Evolutionary conservation across 2,888 invertebrate genomes (phyloP), one percentile per base, ranked within the genome.

Genomic region (Crossocerus cetratus): DNA sequence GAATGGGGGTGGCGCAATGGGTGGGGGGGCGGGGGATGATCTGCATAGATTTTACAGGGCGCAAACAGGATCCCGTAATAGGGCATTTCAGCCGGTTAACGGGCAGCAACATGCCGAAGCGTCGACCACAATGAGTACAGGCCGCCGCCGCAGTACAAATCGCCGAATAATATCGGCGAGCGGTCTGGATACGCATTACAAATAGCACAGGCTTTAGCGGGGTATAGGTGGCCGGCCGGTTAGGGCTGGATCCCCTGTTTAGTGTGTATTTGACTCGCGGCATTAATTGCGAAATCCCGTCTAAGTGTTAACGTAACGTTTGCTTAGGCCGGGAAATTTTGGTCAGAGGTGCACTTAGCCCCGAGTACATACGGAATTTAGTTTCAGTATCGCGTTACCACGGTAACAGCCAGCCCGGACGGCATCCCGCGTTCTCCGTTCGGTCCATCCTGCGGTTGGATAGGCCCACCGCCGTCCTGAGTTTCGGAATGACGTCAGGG

Each of bases 361-460:
- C 49, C 54, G 67, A 73, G 72, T 74, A 76, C 80, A 80, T 80
- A 73, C 78, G 78, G 78, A 80, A 78, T 80, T 80, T 80, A 78
- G 80, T 78, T 80, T 74, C 80, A 80, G 76, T 78, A 80, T 80
- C 76, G 78, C 80, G 80, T 80, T 80, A 80, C 80, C 80, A 80
- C 72, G 80, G 80, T 78, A 78, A 80, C 80, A 74, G 71, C 62
- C 72, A 54, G 58, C 59, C 45, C 69, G 72, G 73, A 70, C 78
- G 77, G 72, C 72, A 65, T 70, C 66, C 74, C 56, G n/a, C n/a
- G 69, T 80, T 77, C 80, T 72, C 68, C 69, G 16, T 55, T 66
- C 72, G 56, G 77, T 76, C 78, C 76, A 74, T 78, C 76, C 78
- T 74, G 77, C 69, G 80, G 80, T 80, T 44, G 78, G 80, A 73